Conservation (phyloP, 1,140 invertebrate species). For the Idris sp. region DNA sequence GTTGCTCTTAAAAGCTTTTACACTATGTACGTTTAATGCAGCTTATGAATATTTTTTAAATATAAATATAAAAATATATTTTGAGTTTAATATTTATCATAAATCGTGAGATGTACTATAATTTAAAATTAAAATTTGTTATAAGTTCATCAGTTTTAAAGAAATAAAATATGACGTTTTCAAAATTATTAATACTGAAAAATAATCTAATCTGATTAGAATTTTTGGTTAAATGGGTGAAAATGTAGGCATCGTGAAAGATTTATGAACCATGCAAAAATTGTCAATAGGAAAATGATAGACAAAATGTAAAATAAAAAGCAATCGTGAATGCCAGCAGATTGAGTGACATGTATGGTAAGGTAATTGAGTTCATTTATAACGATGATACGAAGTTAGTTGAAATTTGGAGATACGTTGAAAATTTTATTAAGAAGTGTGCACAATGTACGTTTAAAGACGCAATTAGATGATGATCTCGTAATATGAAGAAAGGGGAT, state of each 20-base stretch:
- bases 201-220: no score
- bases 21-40: no score
- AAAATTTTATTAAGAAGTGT: slow-evolving; percentile 42
- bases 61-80: no score
- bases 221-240: no score
- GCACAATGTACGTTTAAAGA: slow-evolving; percentile 41
- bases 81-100: no score
- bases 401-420: slow-evolving; percentile 33
- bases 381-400: slow-evolving; percentile 45
- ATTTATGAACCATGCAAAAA: slow-evolving; percentile 37
- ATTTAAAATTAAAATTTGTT: no score
- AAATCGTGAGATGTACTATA: no score
- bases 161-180: no score
- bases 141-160: no score
- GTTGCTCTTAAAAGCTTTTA: slow-evolving; percentile 9
- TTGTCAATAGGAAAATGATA: slow-evolving; percentile 38
- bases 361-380: slow-evolving; percentile 49
- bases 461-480: slow-evolving; percentile 47
- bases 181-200: no score
- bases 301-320: slow-evolving; percentile 39
- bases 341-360: slow-evolving; percentile 45
- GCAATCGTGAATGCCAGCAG: slow-evolving; percentile 19
- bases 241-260: slow-evolving; percentile 16
- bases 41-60: no score
- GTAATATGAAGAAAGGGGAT: slow-evolving; percentile 39